phyloP scores from a whole-genome alignment of 2,888 invertebrate species.

The Andrena marginata region DNA sequence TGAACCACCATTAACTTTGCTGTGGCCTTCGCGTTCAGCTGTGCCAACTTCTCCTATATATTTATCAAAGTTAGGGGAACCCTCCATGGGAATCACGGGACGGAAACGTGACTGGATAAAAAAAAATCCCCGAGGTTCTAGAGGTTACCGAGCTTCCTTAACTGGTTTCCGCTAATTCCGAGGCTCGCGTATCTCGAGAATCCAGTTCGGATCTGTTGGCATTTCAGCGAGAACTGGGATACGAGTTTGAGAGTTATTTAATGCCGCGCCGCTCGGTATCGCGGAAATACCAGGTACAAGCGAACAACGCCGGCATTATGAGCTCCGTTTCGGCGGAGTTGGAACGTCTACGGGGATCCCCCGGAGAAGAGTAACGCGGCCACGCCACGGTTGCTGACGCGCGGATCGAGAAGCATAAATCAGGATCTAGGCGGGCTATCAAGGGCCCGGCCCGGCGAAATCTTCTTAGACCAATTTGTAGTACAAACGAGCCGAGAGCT shows the following conservation, averaged over 20 bases:
- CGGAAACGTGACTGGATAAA: no score
- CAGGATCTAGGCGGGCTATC: slow-evolving; percentile 71
- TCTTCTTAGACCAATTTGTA: slow-evolving; percentile 80
- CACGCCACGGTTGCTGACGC: slow-evolving; percentile 50
- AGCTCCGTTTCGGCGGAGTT: background rate
- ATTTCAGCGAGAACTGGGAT: background rate
- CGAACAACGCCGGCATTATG: slow-evolving; percentile 29
- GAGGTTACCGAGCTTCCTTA: no score
- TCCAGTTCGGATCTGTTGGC: background rate
- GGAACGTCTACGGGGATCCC: slow-evolving; percentile 27
- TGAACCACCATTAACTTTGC: no score
- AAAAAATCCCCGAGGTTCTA: no score
- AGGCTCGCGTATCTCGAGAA: background rate
- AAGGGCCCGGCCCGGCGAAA: slow-evolving; percentile 65
- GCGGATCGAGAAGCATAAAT: slow-evolving; percentile 72
- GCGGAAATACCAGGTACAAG: background rate
- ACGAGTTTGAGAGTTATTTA: no score
- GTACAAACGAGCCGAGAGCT: slow-evolving; percentile 73
- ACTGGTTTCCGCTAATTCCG: no score
- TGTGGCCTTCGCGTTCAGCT: no score
- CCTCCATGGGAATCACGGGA: no score
- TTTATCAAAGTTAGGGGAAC: no score
- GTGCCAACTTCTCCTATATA: no score
- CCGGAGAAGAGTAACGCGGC: slow-evolving; percentile 4
- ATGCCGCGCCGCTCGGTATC: background rate